These are phyloP conservation scores for Hapalemur alaotrensis DNA, from an alignment of 2,797 vertebrate species.

Conservation along the genomic window DNA sequence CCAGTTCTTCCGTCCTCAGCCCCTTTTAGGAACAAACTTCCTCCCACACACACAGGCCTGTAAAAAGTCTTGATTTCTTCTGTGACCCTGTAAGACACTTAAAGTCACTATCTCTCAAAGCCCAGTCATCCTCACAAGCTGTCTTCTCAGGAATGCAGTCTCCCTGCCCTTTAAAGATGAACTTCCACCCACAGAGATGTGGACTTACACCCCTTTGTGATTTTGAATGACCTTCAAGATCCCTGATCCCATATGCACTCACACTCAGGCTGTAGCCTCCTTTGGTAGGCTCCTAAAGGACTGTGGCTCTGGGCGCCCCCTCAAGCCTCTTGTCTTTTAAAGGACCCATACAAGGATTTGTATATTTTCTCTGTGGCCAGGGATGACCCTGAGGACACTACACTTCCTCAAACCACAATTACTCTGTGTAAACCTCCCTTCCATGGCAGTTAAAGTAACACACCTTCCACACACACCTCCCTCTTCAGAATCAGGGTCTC, in stretches of 20 bases:
- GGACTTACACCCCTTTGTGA: not conserved
- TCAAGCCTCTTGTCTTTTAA: not conserved
- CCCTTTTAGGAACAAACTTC: slow-evolving; percentile 12
- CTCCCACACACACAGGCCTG: not conserved
- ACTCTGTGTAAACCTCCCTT: not conserved
- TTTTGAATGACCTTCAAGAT: slow-evolving; percentile 67
- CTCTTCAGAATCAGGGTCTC: not conserved
- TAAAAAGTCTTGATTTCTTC: slow-evolving; percentile 15
- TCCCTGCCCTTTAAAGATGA: not conserved
- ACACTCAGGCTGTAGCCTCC: not conserved
- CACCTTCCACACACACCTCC: not conserved
- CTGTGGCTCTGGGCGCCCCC: not conserved
- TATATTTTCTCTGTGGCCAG: not conserved
- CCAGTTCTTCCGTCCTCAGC: not conserved
- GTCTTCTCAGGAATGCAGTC: not conserved
- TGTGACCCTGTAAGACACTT: not conserved
- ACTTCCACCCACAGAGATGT: not conserved
- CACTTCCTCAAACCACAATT: not conserved
- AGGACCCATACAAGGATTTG: not conserved
- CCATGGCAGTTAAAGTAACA: not conserved
- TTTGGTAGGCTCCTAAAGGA: not conserved
- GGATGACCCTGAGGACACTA: not conserved
- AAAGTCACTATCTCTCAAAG: not conserved
- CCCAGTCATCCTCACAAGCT: not conserved
- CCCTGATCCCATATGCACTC: not conserved